Conservation (phyloP, 2,888 invertebrate species). For the Melieria picta region DNA sequence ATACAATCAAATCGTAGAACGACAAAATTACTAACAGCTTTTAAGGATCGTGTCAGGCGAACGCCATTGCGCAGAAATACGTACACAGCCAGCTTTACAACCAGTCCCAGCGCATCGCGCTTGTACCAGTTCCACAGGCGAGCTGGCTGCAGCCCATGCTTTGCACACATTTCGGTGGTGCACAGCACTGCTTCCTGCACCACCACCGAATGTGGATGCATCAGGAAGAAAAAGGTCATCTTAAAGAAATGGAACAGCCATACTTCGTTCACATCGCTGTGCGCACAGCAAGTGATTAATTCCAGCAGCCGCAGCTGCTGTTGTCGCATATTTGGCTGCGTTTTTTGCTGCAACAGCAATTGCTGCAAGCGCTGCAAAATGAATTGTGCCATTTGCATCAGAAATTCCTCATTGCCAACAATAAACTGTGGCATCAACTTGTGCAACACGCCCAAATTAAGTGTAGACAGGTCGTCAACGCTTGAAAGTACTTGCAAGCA, state of each 20-base stretch:
- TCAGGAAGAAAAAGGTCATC: constrained; percentile 59
- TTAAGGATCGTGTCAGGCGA: constrained; percentile 55
- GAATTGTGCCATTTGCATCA: constrained; percentile 43
- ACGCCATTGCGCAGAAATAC: constrained; percentile 57
- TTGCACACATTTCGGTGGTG: constrained; percentile 59
- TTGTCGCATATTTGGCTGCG: neutral
- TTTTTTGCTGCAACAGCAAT: constrained; percentile 20
- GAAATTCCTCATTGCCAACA: constrained; percentile 41
- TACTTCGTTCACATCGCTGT: constrained; percentile 51
- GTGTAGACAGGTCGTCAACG: neutral
- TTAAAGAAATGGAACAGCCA: constrained; percentile 63
- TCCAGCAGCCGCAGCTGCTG: constrained; percentile 49
- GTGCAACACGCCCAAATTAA: constrained; percentile 35
- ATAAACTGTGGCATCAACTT: constrained; percentile 46
- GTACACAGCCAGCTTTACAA: constrained; percentile 55
- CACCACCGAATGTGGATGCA: constrained; percentile 57
- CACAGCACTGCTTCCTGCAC: constrained; percentile 60
- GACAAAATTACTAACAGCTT: constrained; percentile 49
- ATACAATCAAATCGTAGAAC: neutral
- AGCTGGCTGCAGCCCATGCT: constrained; percentile 56
- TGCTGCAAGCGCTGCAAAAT: constrained; percentile 45
- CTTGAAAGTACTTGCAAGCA: constrained; percentile 34
- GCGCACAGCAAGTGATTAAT: constrained; percentile 45
- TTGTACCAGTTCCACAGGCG: constrained; percentile 65
- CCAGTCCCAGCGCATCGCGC: constrained; percentile 57